A percentile compares a stretch with the other conserved stretches of the same genome.
phyloP scores from a whole-genome alignment of 1,140 invertebrate species.

The Mesaphorura yosii region DNA sequence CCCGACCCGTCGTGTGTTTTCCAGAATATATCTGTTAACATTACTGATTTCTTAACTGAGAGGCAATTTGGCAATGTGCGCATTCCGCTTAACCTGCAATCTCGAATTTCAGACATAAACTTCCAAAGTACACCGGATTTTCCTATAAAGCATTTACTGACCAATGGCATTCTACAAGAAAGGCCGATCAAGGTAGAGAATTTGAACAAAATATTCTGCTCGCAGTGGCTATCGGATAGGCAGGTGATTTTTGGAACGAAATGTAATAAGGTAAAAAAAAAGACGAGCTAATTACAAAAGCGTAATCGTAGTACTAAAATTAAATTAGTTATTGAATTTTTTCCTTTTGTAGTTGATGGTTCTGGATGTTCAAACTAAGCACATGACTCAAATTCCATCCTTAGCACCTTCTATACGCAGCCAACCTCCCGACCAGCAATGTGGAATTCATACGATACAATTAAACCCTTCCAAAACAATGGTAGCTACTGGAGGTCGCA shows the following conservation, averaged over 20 bases:
- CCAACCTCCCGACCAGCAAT: conserved; percentile 47
- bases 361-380: conserved; percentile 63
- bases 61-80: conserved; percentile 53
- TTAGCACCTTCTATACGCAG: conserved; percentile 39
- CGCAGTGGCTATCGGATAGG: conserved; percentile 85
- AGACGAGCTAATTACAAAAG: neutral
- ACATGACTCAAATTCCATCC: conserved; percentile 73
- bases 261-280: conserved; percentile 72
- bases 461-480: conserved; percentile 85
- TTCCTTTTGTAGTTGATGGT: conserved; percentile 56
- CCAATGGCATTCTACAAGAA: conserved; percentile 76
- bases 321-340: conserved; percentile 12
- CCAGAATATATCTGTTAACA: conserved; percentile 66
- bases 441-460: conserved; percentile 85
- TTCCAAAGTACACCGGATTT: conserved; percentile 62
- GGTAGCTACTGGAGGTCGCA: conserved; percentile 80
- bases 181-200: conserved; percentile 65
- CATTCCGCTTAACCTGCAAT: conserved; percentile 22
- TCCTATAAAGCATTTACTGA: conserved; percentile 70
- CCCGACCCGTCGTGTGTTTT: conserved; percentile 36
- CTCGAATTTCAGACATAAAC: conserved; percentile 41
- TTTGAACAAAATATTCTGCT: conserved; percentile 93
- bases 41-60: conserved; percentile 68
- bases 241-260: conserved; percentile 93
- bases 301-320: neutral